These are phyloP conservation scores for Embidobia sp. DNA, from an alignment of 2,888 invertebrate genomes.

Conservation along the genomic window DNA sequence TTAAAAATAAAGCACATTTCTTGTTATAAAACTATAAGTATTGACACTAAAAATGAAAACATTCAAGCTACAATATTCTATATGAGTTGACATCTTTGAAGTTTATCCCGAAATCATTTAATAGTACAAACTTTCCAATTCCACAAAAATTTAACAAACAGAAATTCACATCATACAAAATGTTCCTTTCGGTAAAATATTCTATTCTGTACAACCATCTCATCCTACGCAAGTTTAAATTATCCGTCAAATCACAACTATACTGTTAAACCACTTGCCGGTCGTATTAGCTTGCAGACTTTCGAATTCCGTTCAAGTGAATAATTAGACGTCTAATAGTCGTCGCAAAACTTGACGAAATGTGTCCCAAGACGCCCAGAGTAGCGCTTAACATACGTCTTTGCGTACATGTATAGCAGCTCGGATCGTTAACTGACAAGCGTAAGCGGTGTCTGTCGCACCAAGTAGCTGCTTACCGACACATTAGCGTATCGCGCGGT, in stretches of 20 bases:
- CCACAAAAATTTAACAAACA: too few relatives aligned
- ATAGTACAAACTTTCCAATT: too few relatives aligned
- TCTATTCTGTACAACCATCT: too few relatives aligned
- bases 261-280: slow-evolving; percentile 8
- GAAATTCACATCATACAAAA: too few relatives aligned
- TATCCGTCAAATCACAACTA: slow-evolving; percentile 17
- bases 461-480: slow-evolving; percentile 66
- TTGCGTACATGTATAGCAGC: slow-evolving; percentile 49
- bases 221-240: neutral
- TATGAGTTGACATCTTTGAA: too few relatives aligned
- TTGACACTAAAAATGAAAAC: too few relatives aligned
- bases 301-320: slow-evolving; percentile 36
- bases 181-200: too few relatives aligned
- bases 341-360: slow-evolving; percentile 47
- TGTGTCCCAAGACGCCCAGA: slow-evolving; percentile 45
- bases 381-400: slow-evolving; percentile 50
- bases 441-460: slow-evolving; percentile 60
- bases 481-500: slow-evolving; percentile 67
- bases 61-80: too few relatives aligned
- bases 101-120: too few relatives aligned
- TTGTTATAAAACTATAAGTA: too few relatives aligned
- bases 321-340: slow-evolving; percentile 52
- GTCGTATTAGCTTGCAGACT: slow-evolving; percentile 1
- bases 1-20: too few relatives aligned
- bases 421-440: slow-evolving; percentile 57